Percentiles rank a stretch among this genome's conserved stretches.
Conservation (phyloP, 2,888 invertebrate species). For the Cheilosia vernalis region DNA sequence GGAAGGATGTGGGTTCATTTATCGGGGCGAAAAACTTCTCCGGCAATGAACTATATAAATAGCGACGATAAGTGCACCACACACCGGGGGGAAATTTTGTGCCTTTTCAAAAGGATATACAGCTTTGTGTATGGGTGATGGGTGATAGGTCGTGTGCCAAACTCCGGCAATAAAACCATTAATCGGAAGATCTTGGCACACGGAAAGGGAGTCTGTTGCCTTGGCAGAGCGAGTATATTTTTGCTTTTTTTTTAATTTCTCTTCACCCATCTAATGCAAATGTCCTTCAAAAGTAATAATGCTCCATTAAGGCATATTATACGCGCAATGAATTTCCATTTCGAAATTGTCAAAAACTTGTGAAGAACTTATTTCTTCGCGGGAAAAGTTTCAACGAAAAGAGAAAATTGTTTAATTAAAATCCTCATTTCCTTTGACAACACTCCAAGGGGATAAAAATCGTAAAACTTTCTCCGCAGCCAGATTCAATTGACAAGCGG, state of each 20-base stretch:
- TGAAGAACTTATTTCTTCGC: constrained; percentile 10
- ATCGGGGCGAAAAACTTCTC: constrained; percentile 51
- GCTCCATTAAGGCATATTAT: constrained; percentile 63
- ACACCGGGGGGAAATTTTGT: constrained; percentile 7
- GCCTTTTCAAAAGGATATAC: constrained; percentile 16
- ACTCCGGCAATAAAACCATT: constrained; percentile 36
- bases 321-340: constrained; percentile 66
- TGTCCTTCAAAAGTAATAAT: constrained; percentile 57
- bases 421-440: constrained; percentile 51
- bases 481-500: constrained; percentile 9
- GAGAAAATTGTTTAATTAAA: constrained; percentile 48
- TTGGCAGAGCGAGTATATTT: no score
- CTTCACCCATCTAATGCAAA: constrained; percentile 8
- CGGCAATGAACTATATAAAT: constrained; percentile 30
- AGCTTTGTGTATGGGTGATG: background rate
- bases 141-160: constrained; percentile 46
- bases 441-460: constrained; percentile 46
- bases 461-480: constrained; percentile 28
- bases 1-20: constrained; percentile 50
- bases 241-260: background rate
- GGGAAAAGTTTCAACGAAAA: constrained; percentile 10
- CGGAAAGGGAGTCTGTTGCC: no score
- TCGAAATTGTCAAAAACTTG: constrained; percentile 68
- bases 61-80: constrained; percentile 27
- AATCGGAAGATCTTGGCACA: constrained; percentile 1